phyloP scores from a whole-genome alignment of 2,888 invertebrate species.

The Andrena haemorrhoa region DNA sequence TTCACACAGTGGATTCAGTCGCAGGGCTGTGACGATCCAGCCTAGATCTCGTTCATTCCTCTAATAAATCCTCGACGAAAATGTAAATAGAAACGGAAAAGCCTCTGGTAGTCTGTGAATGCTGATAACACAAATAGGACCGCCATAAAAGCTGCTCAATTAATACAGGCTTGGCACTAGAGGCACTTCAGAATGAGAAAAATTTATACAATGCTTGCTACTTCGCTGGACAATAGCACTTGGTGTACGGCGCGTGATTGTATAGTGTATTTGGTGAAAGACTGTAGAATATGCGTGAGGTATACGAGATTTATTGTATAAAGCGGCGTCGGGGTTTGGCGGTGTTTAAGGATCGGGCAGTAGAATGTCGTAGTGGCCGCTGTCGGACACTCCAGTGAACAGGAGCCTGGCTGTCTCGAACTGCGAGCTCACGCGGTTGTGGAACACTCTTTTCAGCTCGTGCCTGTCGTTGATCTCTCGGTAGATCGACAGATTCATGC shows the following conservation, averaged over 20 bases:
- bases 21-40: slow-evolving; percentile 70
- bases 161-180: no score
- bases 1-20: slow-evolving; percentile 75
- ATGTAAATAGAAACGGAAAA: not conserved
- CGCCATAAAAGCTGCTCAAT: no score
- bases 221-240: no score
- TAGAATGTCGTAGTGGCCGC: slow-evolving; percentile 80
- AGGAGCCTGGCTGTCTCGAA: slow-evolving; percentile 77
- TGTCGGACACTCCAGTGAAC: slow-evolving; percentile 79
- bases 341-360: slow-evolving; percentile 33
- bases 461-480: slow-evolving; percentile 68
- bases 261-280: not conserved
- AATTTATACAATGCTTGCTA: no score
- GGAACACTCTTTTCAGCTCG: slow-evolving; percentile 76
- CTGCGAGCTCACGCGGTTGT: slow-evolving; percentile 67
- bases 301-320: not conserved
- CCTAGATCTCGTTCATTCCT: slow-evolving; percentile 33
- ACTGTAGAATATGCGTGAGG: not conserved
- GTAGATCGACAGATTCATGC: slow-evolving; percentile 80
- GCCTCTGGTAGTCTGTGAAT: not conserved
- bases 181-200: no score
- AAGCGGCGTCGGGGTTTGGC: not conserved
- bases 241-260: no score
- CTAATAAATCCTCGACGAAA: not conserved
- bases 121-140: not conserved